Evolutionary conservation across 2,888 invertebrate species (phyloP).

Genomic region (Drosophila fungiperda): DNA sequence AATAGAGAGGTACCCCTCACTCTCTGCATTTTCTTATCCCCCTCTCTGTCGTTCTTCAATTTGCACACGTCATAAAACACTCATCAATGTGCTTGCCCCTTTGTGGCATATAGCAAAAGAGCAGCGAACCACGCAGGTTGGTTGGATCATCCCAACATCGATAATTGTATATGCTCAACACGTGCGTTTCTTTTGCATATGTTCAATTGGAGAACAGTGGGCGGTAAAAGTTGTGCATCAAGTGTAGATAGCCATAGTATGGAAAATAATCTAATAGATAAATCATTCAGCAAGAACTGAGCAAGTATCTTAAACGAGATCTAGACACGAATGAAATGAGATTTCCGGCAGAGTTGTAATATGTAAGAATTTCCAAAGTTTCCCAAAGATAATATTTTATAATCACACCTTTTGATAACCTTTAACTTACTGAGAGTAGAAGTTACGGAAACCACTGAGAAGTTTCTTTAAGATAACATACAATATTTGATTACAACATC

Average conservation of each 20-base stretch:
- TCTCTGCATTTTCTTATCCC: not conserved
- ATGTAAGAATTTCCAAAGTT: not conserved
- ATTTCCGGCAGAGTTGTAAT: not conserved
- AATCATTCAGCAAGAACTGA: not conserved
- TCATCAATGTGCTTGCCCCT: conserved; percentile 7
- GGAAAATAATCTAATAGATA: not conserved
- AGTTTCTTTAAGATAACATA: not conserved
- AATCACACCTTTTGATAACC: conserved; percentile 1
- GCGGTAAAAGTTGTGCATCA: conserved; percentile 27
- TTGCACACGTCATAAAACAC: conserved; percentile 59
- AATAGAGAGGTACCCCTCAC: conserved; percentile 14
- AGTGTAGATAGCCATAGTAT: not conserved
- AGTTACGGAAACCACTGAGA: not conserved
- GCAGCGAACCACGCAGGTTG: conserved; percentile 37
- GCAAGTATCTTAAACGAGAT: not conserved
- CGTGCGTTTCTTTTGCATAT: conserved; percentile 57
- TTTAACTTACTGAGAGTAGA: not conserved
- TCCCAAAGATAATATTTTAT: conserved; percentile 1
- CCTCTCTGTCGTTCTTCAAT: conserved; percentile 2
- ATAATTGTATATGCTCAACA: conserved; percentile 70
- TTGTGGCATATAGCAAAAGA: conserved; percentile 41
- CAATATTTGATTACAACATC: conserved; percentile 1
- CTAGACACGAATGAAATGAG: no score
- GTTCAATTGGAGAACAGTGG: conserved; percentile 48
- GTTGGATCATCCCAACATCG: conserved; percentile 56